Evolutionary conservation across 2,888 invertebrate genomes (phyloP).

Genomic region (Eilema griseolum): DNA sequence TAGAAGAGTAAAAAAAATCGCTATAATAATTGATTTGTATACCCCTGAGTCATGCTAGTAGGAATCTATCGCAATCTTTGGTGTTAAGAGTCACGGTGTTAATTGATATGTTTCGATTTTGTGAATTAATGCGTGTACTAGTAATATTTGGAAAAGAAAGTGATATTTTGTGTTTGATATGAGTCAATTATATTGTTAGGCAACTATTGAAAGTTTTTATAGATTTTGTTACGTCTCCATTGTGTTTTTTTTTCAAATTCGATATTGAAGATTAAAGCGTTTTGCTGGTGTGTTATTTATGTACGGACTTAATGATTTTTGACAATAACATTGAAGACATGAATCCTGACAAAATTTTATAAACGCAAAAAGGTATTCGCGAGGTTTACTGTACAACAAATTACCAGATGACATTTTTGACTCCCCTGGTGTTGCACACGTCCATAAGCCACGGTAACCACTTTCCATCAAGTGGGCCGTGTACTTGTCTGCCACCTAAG

Average conservation of each 20-base stretch:
- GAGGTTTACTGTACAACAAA: too few species aligned
- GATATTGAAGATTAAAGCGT: too few species aligned
- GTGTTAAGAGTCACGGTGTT: background rate
- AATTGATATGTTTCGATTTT: background rate
- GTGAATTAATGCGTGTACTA: background rate
- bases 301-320: too few species aligned
- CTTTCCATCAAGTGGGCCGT: too few species aligned
- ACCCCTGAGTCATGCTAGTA: constrained; percentile 1
- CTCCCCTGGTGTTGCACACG: too few species aligned
- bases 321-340: too few species aligned
- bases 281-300: too few species aligned
- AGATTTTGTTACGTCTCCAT: background rate
- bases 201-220: background rate
- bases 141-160: background rate
- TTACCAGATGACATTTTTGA: too few species aligned
- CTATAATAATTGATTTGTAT: constrained; percentile 12
- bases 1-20: constrained; percentile 11
- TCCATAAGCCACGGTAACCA: too few species aligned
- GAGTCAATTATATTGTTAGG: background rate
- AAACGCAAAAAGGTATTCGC: too few species aligned
- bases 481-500: too few species aligned
- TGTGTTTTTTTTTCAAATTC: background rate
- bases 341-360: too few species aligned
- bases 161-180: background rate
- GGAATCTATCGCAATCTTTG: background rate